Evolutionary conservation across 2,888 invertebrate genomes (phyloP).

Genomic region (Anarsia innoxiella): DNA sequence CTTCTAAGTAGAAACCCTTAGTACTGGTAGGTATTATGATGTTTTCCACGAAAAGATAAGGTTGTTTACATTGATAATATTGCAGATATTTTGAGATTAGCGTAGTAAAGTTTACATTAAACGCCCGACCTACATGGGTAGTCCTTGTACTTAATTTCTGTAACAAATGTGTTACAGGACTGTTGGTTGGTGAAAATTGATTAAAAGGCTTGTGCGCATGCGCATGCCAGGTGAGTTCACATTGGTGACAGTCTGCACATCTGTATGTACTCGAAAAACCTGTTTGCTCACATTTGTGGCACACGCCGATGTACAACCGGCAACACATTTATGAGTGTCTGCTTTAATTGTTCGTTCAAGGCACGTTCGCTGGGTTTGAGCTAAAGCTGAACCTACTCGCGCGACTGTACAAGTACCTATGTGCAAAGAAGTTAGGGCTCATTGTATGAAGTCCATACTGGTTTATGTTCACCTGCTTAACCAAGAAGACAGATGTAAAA

Average conservation of each 20-base stretch:
- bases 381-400: not conserved
- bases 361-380: no score
- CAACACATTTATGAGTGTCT: not conserved
- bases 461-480: no score
- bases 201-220: conserved; percentile 5
- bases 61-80: no score
- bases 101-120: conserved; percentile 26
- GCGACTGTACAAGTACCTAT: no score
- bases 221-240: conserved; percentile 28
- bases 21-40: no score
- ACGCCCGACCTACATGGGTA: conserved; percentile 36
- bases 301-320: conserved; percentile 12
- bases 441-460: no score
- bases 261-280: conserved; percentile 37
- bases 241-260: conserved; percentile 26
- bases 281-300: conserved; percentile 23
- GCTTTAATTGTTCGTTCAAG: not conserved
- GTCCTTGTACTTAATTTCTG: conserved; percentile 49
- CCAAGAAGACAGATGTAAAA: no score
- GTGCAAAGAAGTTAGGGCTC: no score
- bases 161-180: conserved; percentile 22
- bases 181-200: conserved; percentile 23
- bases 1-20: no score
- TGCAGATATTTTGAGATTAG: conserved; percentile 20
- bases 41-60: no score